Conservation (phyloP, 2,113 vertebrate species). For the Nansenia antarctica region DNA sequence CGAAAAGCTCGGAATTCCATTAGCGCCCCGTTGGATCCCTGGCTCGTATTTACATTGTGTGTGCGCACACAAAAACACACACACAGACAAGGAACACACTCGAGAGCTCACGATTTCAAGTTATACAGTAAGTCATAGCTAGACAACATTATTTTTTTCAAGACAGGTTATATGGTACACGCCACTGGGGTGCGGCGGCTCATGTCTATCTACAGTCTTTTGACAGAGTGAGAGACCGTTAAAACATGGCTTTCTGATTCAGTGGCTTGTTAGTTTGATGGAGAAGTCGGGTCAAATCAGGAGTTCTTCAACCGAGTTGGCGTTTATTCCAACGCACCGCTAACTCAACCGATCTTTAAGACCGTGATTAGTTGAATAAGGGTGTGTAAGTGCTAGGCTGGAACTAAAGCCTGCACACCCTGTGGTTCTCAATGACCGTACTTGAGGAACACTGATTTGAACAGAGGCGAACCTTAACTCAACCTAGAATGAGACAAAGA, state of each 20-base stretch:
- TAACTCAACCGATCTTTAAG: no score
- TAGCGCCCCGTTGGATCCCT: constrained; percentile 19
- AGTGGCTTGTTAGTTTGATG: constrained; percentile 9
- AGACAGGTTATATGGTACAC: constrained; percentile 32
- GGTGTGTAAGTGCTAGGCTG: no score
- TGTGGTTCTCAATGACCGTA: no score
- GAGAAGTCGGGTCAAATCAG: no score
- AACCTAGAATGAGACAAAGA: no score
- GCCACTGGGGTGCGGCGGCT: constrained; percentile 12
- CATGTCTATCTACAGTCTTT: neutral
- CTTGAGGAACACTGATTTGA: no score
- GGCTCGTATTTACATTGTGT: constrained; percentile 30
- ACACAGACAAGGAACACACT: constrained; percentile 22
- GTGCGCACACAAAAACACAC: constrained; percentile 40
- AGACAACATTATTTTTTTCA: constrained; percentile 41
- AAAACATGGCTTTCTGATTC: constrained; percentile 62
- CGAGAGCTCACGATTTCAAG: constrained; percentile 48
- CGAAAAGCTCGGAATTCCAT: constrained; percentile 9
- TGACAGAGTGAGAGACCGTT: neutral
- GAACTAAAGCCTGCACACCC: no score
- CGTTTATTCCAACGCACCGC: no score
- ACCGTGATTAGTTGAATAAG: no score
- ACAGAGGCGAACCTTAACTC: no score
- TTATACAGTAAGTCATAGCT: constrained; percentile 47
- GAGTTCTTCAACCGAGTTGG: no score